These are phyloP conservation scores for Apostichopus parvimensis DNA, from an alignment of 35 echinoderm and acorn worm genomes.

Conservation along the genomic window DNA sequence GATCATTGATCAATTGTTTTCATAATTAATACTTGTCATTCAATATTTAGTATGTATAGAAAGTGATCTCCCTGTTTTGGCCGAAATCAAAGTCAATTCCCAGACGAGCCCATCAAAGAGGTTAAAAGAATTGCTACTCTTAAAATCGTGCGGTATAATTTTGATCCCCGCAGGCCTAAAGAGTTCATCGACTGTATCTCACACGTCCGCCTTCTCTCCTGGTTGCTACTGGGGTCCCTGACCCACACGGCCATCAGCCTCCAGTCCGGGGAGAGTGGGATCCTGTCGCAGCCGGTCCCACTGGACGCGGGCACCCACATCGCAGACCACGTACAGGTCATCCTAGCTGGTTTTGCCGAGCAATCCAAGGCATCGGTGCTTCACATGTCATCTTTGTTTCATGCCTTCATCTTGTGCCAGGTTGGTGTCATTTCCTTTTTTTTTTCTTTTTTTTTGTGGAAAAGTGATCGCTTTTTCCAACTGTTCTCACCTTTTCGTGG, in stretches of 20 bases:
- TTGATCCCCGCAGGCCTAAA: background rate
- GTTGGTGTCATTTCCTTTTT: slow-evolving; percentile 13
- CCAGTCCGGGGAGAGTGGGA: slow-evolving; percentile 60
- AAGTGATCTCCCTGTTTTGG: too few relatives aligned
- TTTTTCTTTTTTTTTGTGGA: background rate
- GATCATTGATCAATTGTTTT: too few relatives aligned
- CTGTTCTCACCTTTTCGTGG: too few relatives aligned
- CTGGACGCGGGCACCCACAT: slow-evolving; percentile 94
- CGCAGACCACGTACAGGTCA: slow-evolving; percentile 96
- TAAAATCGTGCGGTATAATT: too few relatives aligned
- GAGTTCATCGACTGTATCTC: slow-evolving; percentile 99
- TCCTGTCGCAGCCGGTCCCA: slow-evolving; percentile 84
- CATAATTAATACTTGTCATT: too few relatives aligned
- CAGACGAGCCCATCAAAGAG: too few relatives aligned
- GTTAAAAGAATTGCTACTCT: too few relatives aligned
- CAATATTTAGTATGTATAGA: too few relatives aligned
- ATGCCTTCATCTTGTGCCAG: slow-evolving; percentile 99
- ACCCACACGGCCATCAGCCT: slow-evolving; percentile 88
- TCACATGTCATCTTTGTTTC: slow-evolving; percentile 98
- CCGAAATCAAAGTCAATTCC: too few relatives aligned
- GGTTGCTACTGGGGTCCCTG: slow-evolving; percentile 92
- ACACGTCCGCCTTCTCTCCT: slow-evolving; percentile 92
- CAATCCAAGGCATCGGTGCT: slow-evolving; percentile 96
- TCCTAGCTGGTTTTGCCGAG: slow-evolving; percentile 96
- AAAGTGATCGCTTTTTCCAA: background rate